phyloP scores from a whole-genome alignment of 2,888 invertebrate species.

The Dynastes hyllus region DNA sequence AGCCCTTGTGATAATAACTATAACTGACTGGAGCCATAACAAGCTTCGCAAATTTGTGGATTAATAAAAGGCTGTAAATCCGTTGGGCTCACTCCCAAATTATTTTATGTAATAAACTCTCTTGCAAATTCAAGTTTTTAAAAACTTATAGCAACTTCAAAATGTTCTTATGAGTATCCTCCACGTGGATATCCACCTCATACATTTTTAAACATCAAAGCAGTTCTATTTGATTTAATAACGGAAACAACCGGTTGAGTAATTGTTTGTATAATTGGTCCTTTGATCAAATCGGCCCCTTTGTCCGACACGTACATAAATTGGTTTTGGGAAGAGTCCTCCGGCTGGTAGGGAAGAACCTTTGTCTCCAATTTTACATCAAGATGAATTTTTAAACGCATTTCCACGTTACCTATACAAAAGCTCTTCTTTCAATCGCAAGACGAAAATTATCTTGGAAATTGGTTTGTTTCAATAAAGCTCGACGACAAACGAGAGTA shows the following conservation, averaged over 20 bases:
- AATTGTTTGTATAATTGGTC: slow-evolving; percentile 58
- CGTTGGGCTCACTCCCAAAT: too few species aligned
- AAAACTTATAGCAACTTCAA: too few species aligned
- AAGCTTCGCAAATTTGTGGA: too few species aligned
- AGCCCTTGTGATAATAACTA: too few species aligned
- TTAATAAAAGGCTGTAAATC: too few species aligned
- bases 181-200: too few species aligned
- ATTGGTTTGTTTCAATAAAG: slow-evolving; percentile 39
- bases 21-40: too few species aligned
- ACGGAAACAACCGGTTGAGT: slow-evolving; percentile 44
- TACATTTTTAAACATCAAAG: background rate
- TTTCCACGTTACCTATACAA: slow-evolving; percentile 37
- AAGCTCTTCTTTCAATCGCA: background rate
- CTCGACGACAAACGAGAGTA: background rate
- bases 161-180: too few species aligned
- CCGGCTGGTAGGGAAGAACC: background rate
- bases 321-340: slow-evolving; percentile 35
- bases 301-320: slow-evolving; percentile 37
- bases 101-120: too few species aligned
- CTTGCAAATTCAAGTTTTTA: too few species aligned
- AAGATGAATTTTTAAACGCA: slow-evolving; percentile 42
- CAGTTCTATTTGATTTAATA: background rate
- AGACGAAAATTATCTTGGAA: slow-evolving; percentile 33
- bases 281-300: slow-evolving; percentile 52
- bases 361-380: slow-evolving; percentile 44